phyloP scores from a whole-genome alignment of 92 coral and sea anemone genomes.

The Galaxea fascicularis region DNA sequence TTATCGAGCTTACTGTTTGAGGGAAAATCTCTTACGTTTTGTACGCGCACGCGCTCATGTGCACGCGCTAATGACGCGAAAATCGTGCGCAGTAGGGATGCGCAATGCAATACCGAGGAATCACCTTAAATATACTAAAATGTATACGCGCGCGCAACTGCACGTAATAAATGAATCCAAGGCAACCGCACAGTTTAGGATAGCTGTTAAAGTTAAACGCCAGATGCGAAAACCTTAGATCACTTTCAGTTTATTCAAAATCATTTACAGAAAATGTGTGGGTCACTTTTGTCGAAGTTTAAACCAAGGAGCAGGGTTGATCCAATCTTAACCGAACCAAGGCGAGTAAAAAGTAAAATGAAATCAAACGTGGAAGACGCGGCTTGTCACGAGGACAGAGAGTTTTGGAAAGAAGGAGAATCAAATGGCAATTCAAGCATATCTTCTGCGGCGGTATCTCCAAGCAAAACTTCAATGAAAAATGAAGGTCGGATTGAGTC shows the following conservation, averaged over 20 bases:
- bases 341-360: neutral
- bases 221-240: neutral
- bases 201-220: neutral
- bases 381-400: neutral
- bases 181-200: slow-evolving; percentile 10
- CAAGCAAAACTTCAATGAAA: neutral
- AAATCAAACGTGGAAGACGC: neutral
- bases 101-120: no score
- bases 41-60: no score
- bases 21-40: no score
- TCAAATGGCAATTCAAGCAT: neutral
- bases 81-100: no score
- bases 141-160: neutral
- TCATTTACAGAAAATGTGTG: neutral
- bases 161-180: slow-evolving; percentile 34
- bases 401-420: slow-evolving; percentile 1
- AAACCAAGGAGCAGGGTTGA: neutral
- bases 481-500: neutral
- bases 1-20: no score
- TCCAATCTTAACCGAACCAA: slow-evolving; percentile 10
- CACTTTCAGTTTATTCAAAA: neutral
- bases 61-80: no score
- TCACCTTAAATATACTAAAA: neutral
- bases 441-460: neutral
- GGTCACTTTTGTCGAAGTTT: slow-evolving; percentile 41